phyloP scores from a whole-genome alignment of 2,113 vertebrate species.

The Hypanus sabinus region DNA sequence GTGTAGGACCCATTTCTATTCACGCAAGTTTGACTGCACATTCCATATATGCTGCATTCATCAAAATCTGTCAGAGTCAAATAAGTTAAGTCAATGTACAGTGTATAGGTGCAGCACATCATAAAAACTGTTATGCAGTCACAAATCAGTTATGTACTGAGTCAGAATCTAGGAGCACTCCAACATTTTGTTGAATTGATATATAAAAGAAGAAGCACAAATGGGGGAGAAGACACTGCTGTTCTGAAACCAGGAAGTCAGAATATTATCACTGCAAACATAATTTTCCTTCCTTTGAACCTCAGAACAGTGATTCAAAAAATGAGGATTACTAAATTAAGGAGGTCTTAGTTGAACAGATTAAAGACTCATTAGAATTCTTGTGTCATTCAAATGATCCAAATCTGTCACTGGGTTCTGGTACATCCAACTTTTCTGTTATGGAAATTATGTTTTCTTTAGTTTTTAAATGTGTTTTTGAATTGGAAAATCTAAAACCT shows the following conservation, averaged over 20 bases:
- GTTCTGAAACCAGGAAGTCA: not conserved
- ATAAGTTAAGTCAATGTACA: slow-evolving; percentile 47
- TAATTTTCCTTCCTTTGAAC: too few species aligned
- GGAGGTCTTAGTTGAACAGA: not conserved
- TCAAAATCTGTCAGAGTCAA: slow-evolving; percentile 73
- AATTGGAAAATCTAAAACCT: not conserved
- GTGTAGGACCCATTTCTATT: slow-evolving; percentile 84
- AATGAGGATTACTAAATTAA: too few species aligned
- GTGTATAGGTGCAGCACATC: not conserved
- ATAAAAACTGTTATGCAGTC: not conserved
- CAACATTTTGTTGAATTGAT: not conserved
- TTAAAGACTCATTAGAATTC: not conserved
- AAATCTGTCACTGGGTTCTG: not conserved
- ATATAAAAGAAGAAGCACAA: not conserved
- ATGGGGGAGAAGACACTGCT: not conserved
- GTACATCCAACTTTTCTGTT: not conserved
- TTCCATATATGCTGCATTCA: slow-evolving; percentile 81
- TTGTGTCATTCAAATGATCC: not conserved
- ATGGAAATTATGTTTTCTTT: not conserved
- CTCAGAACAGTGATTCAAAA: not conserved
- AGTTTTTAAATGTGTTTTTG: not conserved
- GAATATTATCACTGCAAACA: not conserved
- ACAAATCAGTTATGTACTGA: not conserved
- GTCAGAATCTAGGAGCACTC: not conserved
- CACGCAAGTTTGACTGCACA: slow-evolving; percentile 81